Conservation (phyloP, 1,140 invertebrate genomes). For the Aphaenogaster floridana region DNA sequence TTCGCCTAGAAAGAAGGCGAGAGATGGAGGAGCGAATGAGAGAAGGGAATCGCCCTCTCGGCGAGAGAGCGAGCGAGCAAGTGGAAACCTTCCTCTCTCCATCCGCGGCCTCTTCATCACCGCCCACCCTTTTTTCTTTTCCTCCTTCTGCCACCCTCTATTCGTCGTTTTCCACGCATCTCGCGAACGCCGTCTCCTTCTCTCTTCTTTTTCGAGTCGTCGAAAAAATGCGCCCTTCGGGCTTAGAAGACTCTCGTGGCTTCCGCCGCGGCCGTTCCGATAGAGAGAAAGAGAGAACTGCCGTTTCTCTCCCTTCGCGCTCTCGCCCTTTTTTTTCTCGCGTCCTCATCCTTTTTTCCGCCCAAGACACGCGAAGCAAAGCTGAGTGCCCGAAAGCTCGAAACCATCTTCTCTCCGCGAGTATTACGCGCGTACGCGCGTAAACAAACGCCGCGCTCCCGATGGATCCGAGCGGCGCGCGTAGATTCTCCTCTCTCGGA, state of each 20-base stretch:
- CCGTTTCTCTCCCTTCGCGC: slow-evolving; percentile 1
- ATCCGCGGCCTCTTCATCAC: slow-evolving; percentile 69
- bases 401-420: slow-evolving; percentile 16
- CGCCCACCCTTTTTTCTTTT: slow-evolving; percentile 59
- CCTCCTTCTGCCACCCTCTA: slow-evolving; percentile 31
- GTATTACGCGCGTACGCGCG: slow-evolving; percentile 13
- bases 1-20: slow-evolving; percentile 67
- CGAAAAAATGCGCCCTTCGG: slow-evolving; percentile 75
- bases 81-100: slow-evolving; percentile 31
- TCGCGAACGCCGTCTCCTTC: not conserved
- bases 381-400: slow-evolving; percentile 26
- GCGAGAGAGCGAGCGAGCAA: slow-evolving; percentile 13
- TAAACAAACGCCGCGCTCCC: slow-evolving; percentile 26
- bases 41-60: slow-evolving; percentile 41
- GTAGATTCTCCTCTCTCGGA: not conserved
- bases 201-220: slow-evolving; percentile 63
- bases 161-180: slow-evolving; percentile 36
- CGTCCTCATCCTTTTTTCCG: not conserved
- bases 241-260: slow-evolving; percentile 68
- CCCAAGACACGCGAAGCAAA: slow-evolving; percentile 41
- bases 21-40: slow-evolving; percentile 8
- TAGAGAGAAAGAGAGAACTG: slow-evolving; percentile 1
- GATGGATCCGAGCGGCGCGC: not conserved
- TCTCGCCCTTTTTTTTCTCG: not conserved
- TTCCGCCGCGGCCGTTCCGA: slow-evolving; percentile 76